Conservation (phyloP, 2,113 vertebrate species). For the Calonectris borealis region DNA sequence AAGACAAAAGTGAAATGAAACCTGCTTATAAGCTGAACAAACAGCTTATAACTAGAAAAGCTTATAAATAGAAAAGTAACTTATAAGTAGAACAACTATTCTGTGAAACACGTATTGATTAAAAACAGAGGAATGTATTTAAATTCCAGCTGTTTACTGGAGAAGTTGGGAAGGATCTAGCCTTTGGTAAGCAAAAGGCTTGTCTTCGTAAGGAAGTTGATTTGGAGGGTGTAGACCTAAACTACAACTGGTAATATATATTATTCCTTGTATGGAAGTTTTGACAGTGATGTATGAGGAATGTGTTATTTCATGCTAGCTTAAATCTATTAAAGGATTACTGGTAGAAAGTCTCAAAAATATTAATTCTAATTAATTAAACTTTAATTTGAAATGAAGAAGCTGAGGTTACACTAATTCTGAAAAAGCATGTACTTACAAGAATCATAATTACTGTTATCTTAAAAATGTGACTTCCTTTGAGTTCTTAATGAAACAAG, state of each 20-base stretch:
- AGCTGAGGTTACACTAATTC: not conserved
- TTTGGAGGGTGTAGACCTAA: not conserved
- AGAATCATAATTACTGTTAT: not conserved
- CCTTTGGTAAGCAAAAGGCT: not conserved
- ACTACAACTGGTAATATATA: not conserved
- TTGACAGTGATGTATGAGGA: not conserved
- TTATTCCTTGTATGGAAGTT: not conserved
- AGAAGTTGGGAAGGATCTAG: not conserved
- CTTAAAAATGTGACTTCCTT: not conserved
- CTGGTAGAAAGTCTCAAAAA: not conserved
- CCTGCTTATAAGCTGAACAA: not conserved
- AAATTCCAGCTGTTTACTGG: not conserved
- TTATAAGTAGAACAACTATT: not conserved
- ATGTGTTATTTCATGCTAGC: not conserved
- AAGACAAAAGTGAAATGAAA: not conserved
- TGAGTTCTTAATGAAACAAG: not conserved
- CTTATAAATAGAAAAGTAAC: not conserved
- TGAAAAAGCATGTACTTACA: not conserved
- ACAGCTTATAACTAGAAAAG: not conserved
- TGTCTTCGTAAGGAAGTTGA: not conserved
- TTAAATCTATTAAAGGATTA: not conserved
- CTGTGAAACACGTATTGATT: accelerated
- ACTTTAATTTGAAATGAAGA: not conserved
- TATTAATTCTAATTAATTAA: not conserved
- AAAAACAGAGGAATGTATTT: not conserved